A percentile compares a stretch with the other conserved stretches of the same genome.
These are phyloP conservation scores for Brevimyrus niger DNA, from an alignment of 2,113 vertebrate genomes.

Conservation along the genomic window DNA sequence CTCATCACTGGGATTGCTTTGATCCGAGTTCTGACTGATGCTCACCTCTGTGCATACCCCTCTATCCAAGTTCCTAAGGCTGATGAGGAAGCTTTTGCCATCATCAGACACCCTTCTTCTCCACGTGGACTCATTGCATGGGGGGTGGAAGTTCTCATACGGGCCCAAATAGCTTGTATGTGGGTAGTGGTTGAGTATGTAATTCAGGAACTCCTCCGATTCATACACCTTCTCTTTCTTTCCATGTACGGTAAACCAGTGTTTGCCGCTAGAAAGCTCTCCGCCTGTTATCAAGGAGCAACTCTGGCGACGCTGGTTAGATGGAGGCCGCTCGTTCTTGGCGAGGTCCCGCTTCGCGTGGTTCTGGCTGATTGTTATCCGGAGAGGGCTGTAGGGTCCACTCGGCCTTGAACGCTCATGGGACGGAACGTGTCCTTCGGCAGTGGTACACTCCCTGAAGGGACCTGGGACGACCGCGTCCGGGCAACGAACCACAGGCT, in stretches of 20 bases:
- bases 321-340: neutral
- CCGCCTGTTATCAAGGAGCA: neutral
- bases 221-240: conserved; percentile 63
- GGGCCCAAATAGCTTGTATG: conserved; percentile 49
- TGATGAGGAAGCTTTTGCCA: conserved; percentile 46
- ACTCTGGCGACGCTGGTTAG: neutral
- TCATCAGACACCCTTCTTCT: conserved; percentile 50
- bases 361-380: conserved; percentile 36
- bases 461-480: neutral
- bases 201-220: conserved; percentile 67
- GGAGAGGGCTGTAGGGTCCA: conserved; percentile 31
- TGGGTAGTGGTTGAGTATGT: conserved; percentile 64
- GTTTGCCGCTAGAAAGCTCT: neutral
- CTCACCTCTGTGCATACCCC: conserved; percentile 34
- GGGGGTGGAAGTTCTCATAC: conserved; percentile 39
- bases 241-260: neutral
- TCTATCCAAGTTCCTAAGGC: conserved; percentile 33
- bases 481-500: neutral
- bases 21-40: conserved; percentile 28
- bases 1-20: conserved; percentile 21
- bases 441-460: neutral
- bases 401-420: neutral
- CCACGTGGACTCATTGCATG: conserved; percentile 41
- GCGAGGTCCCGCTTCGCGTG: conserved; percentile 12
- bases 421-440: neutral